Conservation (phyloP, 2,113 vertebrate species). For the Micronycteris hirsuta region DNA sequence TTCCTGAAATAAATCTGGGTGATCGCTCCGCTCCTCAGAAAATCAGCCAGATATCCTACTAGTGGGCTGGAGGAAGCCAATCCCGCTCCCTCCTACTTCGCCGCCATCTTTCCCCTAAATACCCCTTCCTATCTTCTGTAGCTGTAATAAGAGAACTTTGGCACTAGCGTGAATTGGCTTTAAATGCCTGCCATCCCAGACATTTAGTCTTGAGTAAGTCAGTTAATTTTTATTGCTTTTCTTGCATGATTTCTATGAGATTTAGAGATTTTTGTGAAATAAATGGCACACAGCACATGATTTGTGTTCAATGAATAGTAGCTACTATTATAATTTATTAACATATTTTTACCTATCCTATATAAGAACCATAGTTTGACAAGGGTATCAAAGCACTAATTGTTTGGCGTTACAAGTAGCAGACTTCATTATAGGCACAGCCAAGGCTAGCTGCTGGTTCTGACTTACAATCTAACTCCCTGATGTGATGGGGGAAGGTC, state of each 20-base stretch:
- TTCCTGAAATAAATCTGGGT: too few species aligned
- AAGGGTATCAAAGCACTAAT: neutral
- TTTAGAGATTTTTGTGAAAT: neutral
- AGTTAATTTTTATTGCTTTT: neutral
- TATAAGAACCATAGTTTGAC: neutral
- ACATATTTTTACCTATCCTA: neutral
- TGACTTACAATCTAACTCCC: neutral
- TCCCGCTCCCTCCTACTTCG: too few species aligned
- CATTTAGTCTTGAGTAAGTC: neutral
- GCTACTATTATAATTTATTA: neutral
- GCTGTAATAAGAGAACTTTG: neutral
- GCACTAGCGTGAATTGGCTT: neutral
- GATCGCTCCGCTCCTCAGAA: too few species aligned
- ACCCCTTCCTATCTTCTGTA: too few species aligned
- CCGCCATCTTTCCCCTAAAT: too few species aligned
- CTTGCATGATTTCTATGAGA: neutral
- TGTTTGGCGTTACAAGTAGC: neutral
- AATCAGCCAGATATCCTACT: too few species aligned
- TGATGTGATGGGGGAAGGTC: neutral
- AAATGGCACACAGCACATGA: too few species aligned
- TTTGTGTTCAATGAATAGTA: neutral
- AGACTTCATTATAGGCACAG: neutral
- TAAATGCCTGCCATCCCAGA: neutral
- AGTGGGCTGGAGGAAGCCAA: too few species aligned
- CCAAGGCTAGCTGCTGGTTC: neutral